These are phyloP conservation scores for Ophiodon elongatus DNA, from an alignment of 2,113 vertebrate genomes.

Conservation along the genomic window DNA sequence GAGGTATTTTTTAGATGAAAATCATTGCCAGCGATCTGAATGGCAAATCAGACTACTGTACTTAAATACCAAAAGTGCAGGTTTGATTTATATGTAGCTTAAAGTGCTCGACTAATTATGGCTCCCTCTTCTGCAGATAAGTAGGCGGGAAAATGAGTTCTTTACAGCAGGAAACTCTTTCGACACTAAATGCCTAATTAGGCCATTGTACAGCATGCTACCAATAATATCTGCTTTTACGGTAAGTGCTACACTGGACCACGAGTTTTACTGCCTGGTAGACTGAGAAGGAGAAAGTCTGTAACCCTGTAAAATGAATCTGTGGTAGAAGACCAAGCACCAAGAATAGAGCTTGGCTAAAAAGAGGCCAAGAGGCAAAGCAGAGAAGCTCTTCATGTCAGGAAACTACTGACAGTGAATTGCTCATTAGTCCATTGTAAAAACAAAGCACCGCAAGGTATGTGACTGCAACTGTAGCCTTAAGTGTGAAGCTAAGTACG, in stretches of 20 bases:
- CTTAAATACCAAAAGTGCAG: slow-evolving; percentile 49
- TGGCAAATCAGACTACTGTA: slow-evolving; percentile 49
- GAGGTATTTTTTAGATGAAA: slow-evolving; percentile 34
- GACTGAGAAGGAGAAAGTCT: slow-evolving; percentile 17
- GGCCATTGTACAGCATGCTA: slow-evolving; percentile 38
- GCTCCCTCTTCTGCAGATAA: slow-evolving; percentile 42
- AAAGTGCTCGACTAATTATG: slow-evolving; percentile 47
- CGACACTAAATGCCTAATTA: slow-evolving; percentile 60
- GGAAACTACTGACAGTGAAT: slow-evolving; percentile 50
- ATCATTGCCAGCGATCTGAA: slow-evolving; percentile 41
- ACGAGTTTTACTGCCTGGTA: slow-evolving; percentile 18
- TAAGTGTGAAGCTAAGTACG: slow-evolving; percentile 52
- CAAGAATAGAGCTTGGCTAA: slow-evolving; percentile 7
- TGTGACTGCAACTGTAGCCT: slow-evolving; percentile 64
- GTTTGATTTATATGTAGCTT: slow-evolving; percentile 46
- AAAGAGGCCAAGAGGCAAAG: slow-evolving; percentile 19
- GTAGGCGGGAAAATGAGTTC: slow-evolving; percentile 46
- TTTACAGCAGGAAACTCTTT: slow-evolving; percentile 53
- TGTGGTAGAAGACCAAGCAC: neutral
- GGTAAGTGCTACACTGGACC: slow-evolving; percentile 40
- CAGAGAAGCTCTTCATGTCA: slow-evolving; percentile 44
- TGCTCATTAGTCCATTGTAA: slow-evolving; percentile 60
- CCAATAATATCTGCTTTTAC: slow-evolving; percentile 47
- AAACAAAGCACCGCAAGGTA: slow-evolving; percentile 56
- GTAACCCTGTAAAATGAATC: slow-evolving; percentile 1